Conservation (phyloP, 2,888 invertebrate genomes). For the Metopia argyrocephala region DNA sequence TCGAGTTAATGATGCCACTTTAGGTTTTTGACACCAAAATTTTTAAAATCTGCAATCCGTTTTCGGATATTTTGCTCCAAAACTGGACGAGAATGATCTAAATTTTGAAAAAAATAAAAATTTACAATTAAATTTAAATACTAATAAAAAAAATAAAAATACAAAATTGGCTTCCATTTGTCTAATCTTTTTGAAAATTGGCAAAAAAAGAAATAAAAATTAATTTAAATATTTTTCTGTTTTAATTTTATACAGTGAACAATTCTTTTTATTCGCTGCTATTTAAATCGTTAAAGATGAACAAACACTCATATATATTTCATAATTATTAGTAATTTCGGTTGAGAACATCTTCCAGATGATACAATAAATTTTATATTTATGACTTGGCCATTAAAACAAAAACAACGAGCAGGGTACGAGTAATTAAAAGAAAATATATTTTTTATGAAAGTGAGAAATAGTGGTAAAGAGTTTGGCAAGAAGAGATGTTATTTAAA, state of each 20-base stretch:
- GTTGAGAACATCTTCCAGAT: conserved; percentile 44
- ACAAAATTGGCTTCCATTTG: conserved; percentile 8
- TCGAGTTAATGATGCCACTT: too few relatives aligned
- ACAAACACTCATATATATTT: conserved; percentile 15
- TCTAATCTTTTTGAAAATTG: background rate
- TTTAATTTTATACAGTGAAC: background rate
- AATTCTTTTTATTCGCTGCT: background rate
- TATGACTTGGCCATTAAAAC: background rate
- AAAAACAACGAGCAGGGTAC: conserved; percentile 3
- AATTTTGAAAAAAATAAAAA: too few relatives aligned
- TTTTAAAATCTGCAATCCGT: too few relatives aligned
- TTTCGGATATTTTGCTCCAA: too few relatives aligned
- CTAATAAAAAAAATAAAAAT: background rate
- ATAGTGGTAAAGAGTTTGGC: background rate
- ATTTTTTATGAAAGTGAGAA: background rate
- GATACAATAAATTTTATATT: conserved; percentile 36
- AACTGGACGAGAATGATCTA: too few relatives aligned
- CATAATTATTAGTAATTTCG: conserved; percentile 42
- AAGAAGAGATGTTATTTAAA: background rate
- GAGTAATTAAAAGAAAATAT: conserved; percentile 20
- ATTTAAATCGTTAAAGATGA: background rate
- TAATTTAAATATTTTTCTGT: background rate
- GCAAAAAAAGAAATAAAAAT: background rate
- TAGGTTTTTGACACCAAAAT: too few relatives aligned
- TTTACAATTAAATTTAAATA: too few relatives aligned